Evolutionary conservation across 2,797 vertebrate genomes (phyloP).

Genomic region (Pseudocheirus occidentalis): DNA sequence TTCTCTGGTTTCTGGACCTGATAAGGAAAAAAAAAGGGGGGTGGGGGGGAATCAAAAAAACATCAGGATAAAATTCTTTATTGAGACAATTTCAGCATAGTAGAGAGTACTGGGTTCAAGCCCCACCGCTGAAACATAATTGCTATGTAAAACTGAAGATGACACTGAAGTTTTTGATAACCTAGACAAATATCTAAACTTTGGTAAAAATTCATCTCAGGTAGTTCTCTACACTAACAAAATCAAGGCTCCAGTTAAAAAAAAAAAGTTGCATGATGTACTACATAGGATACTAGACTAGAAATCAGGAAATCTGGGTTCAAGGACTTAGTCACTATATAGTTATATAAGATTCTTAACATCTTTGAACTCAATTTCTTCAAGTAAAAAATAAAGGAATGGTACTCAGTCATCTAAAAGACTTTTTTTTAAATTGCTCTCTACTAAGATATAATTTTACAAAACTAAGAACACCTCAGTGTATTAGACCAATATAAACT

Average conservation of each 20-base stretch:
- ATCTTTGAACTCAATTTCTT: constrained; percentile 35
- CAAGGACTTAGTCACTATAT: neutral
- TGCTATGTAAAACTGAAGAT: neutral
- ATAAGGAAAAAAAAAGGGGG: neutral
- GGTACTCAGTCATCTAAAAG: constrained; percentile 39
- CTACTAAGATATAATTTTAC: constrained; percentile 60
- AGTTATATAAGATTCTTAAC: constrained; percentile 16
- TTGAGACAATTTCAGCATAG: neutral
- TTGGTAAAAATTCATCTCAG: neutral
- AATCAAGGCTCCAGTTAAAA: neutral
- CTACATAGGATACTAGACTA: neutral
- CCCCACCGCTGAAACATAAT: neutral
- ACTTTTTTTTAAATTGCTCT: constrained; percentile 50
- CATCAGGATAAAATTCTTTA: neutral
- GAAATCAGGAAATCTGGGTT: neutral
- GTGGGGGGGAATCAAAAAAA: neutral
- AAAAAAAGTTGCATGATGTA: neutral
- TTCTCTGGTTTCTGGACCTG: neutral
- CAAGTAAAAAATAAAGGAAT: constrained; percentile 38
- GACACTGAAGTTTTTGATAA: neutral
- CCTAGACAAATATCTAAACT: neutral
- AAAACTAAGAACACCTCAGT: constrained; percentile 54
- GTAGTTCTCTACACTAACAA: neutral
- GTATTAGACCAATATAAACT: neutral
- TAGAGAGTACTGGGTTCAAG: neutral